Conservation (phyloP, 1,140 invertebrate genomes). For the Drosophila teissieri region DNA sequence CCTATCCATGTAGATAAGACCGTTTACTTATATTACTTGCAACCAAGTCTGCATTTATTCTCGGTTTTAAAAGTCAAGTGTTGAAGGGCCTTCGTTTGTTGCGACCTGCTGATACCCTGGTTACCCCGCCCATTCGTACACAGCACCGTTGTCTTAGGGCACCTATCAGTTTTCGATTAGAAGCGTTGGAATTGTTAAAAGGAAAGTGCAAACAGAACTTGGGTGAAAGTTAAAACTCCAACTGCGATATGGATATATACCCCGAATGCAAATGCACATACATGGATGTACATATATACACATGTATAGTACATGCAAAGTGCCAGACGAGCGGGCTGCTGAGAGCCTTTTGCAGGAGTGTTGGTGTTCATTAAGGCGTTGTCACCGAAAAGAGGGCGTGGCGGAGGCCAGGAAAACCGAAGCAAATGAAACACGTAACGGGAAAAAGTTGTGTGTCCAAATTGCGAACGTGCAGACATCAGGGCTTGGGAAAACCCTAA, state of each 20-base stretch:
- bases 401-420: conserved; percentile 8
- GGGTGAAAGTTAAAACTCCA: conserved; percentile 29
- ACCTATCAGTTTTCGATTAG: conserved; percentile 57
- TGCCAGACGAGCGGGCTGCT: not conserved
- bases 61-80: too few relatives aligned
- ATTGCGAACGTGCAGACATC: conserved; percentile 54
- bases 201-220: conserved; percentile 53
- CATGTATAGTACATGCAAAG: not conserved
- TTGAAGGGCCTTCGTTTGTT: too few relatives aligned
- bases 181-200: conserved; percentile 46
- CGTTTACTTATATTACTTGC: too few relatives aligned
- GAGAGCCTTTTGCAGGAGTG: not conserved
- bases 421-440: conserved; percentile 68
- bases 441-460: conserved; percentile 64
- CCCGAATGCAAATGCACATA: not conserved
- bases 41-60: too few relatives aligned
- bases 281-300: not conserved
- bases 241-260: conserved; percentile 38
- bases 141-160: conserved; percentile 9
- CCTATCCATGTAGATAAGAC: too few relatives aligned
- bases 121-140: conserved; percentile 3
- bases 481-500: not conserved
- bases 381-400: conserved; percentile 11
- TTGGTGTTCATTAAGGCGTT: conserved; percentile 30
- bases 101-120: too few relatives aligned